A percentile compares a stretch with the other conserved stretches of the same genome.
Evolutionary conservation across 1,140 invertebrate genomes (phyloP).

Genomic region (Archivesica marissinica): DNA sequence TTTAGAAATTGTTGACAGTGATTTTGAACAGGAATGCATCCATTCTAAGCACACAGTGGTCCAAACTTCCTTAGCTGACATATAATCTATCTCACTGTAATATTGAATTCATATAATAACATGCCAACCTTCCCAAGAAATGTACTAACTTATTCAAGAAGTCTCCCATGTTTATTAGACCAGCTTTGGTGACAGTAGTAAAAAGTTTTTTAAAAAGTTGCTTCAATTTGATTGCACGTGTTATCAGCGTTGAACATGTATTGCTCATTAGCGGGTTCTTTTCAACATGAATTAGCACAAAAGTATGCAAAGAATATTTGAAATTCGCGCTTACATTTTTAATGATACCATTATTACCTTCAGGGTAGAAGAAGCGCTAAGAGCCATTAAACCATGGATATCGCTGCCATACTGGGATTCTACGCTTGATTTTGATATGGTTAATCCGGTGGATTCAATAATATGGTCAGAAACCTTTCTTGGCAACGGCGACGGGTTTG

Average conservation of each 20-base stretch:
- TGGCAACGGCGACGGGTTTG: constrained; percentile 82
- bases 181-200: too few species aligned
- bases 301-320: background rate
- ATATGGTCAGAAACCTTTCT: constrained; percentile 79
- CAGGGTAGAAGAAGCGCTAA: constrained; percentile 72
- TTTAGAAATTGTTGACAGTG: too few species aligned
- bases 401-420: constrained; percentile 83
- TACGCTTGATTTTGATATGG: constrained; percentile 78
- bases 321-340: background rate
- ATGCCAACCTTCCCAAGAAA: too few species aligned
- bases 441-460: constrained; percentile 78
- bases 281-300: background rate
- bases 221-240: background rate
- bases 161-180: too few species aligned
- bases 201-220: too few species aligned
- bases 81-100: too few species aligned
- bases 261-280: background rate
- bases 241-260: background rate
- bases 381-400: constrained; percentile 62
- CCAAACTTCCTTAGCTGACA: too few species aligned
- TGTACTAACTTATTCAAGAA: too few species aligned
- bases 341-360: background rate
- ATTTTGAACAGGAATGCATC: too few species aligned
- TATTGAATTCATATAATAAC: too few species aligned
- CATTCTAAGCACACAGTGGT: too few species aligned